Percentiles rank a stretch among this genome's conserved stretches.
phyloP scores from a whole-genome alignment of 2,113 vertebrate genomes.

The Sterrhoptilus dennistouni region DNA sequence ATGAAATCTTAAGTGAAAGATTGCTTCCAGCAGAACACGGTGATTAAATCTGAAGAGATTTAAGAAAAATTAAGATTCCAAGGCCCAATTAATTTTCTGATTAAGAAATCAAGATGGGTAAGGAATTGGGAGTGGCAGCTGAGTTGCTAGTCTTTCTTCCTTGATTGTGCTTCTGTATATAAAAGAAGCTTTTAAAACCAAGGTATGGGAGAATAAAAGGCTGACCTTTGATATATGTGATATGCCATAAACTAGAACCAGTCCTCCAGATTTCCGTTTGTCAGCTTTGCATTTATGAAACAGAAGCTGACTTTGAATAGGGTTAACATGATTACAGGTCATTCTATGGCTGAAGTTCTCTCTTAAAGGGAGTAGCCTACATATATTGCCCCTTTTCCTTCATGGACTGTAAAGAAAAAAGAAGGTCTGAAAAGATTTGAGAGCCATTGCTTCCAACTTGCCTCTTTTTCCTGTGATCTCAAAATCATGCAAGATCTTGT shows the following conservation, averaged over 20 bases:
- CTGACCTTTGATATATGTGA: slow-evolving; percentile 35
- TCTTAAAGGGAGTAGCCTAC: background rate
- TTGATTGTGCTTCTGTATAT: slow-evolving; percentile 16
- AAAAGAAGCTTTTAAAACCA: slow-evolving; percentile 35
- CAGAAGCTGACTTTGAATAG: slow-evolving; percentile 23
- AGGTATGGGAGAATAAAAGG: background rate
- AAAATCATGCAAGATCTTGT: background rate
- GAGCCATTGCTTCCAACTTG: background rate
- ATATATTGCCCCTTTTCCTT: background rate
- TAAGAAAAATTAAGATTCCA: slow-evolving; percentile 22
- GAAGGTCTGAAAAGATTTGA: background rate
- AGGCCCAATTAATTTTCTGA: slow-evolving; percentile 43
- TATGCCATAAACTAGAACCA: slow-evolving; percentile 48
- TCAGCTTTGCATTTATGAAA: slow-evolving; percentile 7
- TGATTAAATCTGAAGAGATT: slow-evolving; percentile 34
- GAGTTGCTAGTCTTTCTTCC: background rate
- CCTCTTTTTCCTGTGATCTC: background rate
- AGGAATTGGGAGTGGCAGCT: background rate
- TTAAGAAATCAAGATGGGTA: slow-evolving; percentile 30
- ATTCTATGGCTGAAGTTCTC: background rate
- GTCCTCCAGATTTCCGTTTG: slow-evolving; percentile 17
- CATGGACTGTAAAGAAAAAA: background rate
- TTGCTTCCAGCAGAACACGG: slow-evolving; percentile 55
- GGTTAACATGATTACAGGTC: background rate
- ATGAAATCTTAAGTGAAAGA: slow-evolving; percentile 59